Evolutionary conservation across 2,797 vertebrate species (phyloP).

Genomic region (Toxotes lorentzi): DNA sequence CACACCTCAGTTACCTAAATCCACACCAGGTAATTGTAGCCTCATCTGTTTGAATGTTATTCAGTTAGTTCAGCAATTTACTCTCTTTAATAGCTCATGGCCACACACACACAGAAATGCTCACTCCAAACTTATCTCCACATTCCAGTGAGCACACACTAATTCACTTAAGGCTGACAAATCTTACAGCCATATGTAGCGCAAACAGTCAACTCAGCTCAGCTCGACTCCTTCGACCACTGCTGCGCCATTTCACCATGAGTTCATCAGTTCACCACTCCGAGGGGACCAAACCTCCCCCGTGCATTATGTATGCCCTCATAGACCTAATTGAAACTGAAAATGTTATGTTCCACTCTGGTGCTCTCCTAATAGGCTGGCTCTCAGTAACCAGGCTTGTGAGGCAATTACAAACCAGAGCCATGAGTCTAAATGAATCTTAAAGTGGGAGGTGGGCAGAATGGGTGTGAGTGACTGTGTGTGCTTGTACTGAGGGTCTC

Average conservation of each 20-base stretch:
- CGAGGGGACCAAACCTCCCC: constrained; percentile 70
- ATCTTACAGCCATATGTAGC: constrained; percentile 43
- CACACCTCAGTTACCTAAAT: constrained; percentile 15
- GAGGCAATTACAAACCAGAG: constrained; percentile 79
- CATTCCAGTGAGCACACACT: constrained; percentile 58
- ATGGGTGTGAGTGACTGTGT: constrained; percentile 36
- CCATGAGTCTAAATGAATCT: constrained; percentile 56
- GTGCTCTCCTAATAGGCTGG: constrained; percentile 81
- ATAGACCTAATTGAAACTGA: constrained; percentile 88
- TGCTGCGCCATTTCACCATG: constrained; percentile 48
- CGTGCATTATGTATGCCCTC: constrained; percentile 83
- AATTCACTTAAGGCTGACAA: constrained; percentile 72
- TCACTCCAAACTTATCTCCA: constrained; percentile 53
- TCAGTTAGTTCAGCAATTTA: constrained; percentile 55
- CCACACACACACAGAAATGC: constrained; percentile 1
- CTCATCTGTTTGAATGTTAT: constrained; percentile 48
- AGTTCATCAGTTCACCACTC: constrained; percentile 72
- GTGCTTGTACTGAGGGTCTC: constrained; percentile 38
- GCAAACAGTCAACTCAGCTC: constrained; percentile 58
- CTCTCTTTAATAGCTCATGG: constrained; percentile 40
- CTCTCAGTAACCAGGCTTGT: constrained; percentile 77
- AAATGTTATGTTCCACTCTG: constrained; percentile 88
- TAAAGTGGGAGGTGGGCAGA: constrained; percentile 25
- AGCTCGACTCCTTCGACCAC: constrained; percentile 46
- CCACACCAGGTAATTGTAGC: constrained; percentile 47